Conservation (phyloP, 1,140 invertebrate genomes). For the Zaprionus camerounensis region DNA sequence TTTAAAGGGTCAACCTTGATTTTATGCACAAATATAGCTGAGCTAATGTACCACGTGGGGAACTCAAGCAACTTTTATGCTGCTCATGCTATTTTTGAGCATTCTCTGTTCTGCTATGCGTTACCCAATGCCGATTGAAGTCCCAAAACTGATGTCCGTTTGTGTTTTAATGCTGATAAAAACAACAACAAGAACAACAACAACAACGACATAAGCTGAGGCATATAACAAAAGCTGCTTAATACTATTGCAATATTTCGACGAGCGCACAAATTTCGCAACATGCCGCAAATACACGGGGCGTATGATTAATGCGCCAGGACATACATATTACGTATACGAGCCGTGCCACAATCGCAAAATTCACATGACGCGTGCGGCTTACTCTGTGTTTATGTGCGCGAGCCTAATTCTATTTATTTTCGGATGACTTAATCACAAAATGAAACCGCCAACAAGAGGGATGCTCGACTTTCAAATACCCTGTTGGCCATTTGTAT, state of each 20-base stretch:
- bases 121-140: neutral
- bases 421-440: conserved; percentile 44
- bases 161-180: neutral
- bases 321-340: conserved; percentile 60
- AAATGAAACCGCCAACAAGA: neutral
- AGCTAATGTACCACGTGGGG: neutral
- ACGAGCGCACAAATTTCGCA: neutral
- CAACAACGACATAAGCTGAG: neutral
- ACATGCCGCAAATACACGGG: conserved; percentile 28
- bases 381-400: conserved; percentile 6
- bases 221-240: conserved; percentile 26
- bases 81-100: neutral
- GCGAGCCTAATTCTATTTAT: conserved; percentile 38
- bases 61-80: neutral
- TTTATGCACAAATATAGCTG: neutral
- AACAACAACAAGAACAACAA: neutral
- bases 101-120: neutral
- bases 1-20: neutral
- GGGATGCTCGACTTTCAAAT: neutral
- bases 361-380: conserved; percentile 44
- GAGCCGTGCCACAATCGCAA: conserved; percentile 12
- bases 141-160: neutral
- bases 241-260: conserved; percentile 23
- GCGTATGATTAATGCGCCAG: conserved; percentile 62
- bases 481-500: neutral